These are phyloP conservation scores for Pangasianodon gigas DNA, from an alignment of 2,113 vertebrate genomes.

Conservation along the genomic window DNA sequence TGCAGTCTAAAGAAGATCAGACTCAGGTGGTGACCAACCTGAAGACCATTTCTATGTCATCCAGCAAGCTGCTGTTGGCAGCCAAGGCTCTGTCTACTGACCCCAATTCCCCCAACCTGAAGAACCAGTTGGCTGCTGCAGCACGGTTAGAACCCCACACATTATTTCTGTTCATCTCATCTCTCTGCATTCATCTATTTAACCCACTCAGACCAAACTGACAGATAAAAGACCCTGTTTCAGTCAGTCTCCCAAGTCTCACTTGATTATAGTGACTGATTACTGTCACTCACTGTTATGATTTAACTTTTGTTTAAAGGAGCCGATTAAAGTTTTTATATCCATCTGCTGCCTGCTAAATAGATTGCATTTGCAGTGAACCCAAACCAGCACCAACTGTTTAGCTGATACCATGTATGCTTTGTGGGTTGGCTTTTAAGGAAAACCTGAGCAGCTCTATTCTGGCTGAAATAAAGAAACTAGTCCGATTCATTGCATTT, in stretches of 20 bases:
- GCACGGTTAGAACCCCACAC: slow-evolving; percentile 76
- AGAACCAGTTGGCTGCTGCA: slow-evolving; percentile 94
- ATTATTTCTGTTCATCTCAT: not conserved
- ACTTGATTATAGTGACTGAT: not conserved
- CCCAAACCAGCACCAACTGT: not conserved
- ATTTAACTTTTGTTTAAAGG: not conserved
- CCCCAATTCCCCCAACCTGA: slow-evolving; percentile 89
- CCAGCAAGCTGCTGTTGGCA: slow-evolving; percentile 91
- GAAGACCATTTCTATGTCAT: slow-evolving; percentile 98
- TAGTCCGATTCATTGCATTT: not conserved
- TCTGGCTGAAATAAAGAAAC: not conserved
- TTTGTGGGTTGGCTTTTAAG: not conserved
- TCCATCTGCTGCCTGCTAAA: not conserved
- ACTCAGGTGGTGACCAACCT: slow-evolving; percentile 93
- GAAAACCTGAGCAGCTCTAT: not conserved
- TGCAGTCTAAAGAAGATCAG: slow-evolving; percentile 89
- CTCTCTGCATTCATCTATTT: not conserved
- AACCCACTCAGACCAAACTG: not conserved
- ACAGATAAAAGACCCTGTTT: not conserved
- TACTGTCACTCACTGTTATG: not conserved
- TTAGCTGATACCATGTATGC: not conserved
- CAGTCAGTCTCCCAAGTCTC: not conserved
- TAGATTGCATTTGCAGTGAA: not conserved
- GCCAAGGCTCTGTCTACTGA: slow-evolving; percentile 95
- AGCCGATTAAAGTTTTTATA: not conserved